Evolutionary conservation across 2,888 invertebrate genomes (phyloP), one percentile per base, ranked within the genome.

Genomic region (Erebia ligea): DNA sequence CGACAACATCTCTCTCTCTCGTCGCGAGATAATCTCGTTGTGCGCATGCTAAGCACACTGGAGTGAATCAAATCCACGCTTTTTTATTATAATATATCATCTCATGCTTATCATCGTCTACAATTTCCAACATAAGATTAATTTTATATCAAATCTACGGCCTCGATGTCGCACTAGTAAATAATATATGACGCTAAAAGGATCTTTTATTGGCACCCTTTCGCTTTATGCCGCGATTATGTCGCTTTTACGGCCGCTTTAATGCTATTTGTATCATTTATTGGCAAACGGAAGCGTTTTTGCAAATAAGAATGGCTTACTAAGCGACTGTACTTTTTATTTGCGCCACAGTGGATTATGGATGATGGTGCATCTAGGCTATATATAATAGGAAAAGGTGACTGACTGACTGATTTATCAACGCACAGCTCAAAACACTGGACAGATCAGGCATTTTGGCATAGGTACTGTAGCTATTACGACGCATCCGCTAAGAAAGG

Each of bases 171-270:
- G 85, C 84, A 83, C 83, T 84, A 89, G 86, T 89, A 88, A 89
- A 90, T 90, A 89, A 91, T 90, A 89, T 89, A 78, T 86, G 86
- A 83, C 85, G 86, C 85, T 89, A 86, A 89, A 89, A 85, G 89
- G 87, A 84, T 79, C 82, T 81, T 90, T 91, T 90, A 91, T 89
- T 85, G 89, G 86, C 84, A 89, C 88, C 91, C 90, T 89, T 90
- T 87, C 89, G 77, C 87, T 91, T 89, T 89, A 90, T 89, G 83
- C 83, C 81, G 82, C 86, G 88, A 89, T 91, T 90, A 90, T 89
- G 86, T 88, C 88, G 88, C 84, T 89, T 91, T 91, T 91, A 91
- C 86, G 88, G 83, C 78, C 81, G 80, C 80, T 86, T 80, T 80
- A 78, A 82, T 67, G 79, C 70, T 75, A 74, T 74, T 74, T 74